These are phyloP conservation scores for Megathymus violae DNA, from an alignment of 1,140 invertebrate species.

Conservation along the genomic window DNA sequence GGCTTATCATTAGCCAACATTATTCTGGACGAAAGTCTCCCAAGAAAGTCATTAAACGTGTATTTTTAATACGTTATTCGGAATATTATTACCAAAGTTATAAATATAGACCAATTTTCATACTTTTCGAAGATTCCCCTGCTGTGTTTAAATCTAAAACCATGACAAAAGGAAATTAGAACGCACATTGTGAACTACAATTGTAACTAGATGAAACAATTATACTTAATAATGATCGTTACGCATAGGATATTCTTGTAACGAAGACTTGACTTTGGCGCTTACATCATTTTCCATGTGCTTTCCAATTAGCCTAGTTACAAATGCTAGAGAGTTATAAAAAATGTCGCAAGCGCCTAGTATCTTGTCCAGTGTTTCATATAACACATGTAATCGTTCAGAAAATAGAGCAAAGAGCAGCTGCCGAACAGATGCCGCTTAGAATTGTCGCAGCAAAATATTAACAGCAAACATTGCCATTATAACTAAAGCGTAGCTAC, in stretches of 20 bases:
- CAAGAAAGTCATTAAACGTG: too few relatives aligned
- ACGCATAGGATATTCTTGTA: neutral
- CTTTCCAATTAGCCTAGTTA: neutral
- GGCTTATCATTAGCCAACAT: too few relatives aligned
- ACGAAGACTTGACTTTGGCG: neutral
- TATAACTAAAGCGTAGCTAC: constrained; percentile 30
- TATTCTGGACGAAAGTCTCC: too few relatives aligned
- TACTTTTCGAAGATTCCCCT: constrained; percentile 13
- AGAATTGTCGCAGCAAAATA: constrained; percentile 52
- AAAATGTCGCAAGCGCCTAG: constrained; percentile 14
- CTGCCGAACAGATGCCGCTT: constrained; percentile 59
- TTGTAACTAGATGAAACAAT: constrained; percentile 29
- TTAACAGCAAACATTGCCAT: constrained; percentile 47
- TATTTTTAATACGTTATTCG: too few relatives aligned
- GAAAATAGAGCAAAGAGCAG: constrained; percentile 48
- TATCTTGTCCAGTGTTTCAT: constrained; percentile 15
- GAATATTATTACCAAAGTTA: too few relatives aligned
- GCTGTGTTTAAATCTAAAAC: constrained; percentile 17
- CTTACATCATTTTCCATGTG: constrained; percentile 1
- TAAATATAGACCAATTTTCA: too few relatives aligned
- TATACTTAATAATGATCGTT: neutral
- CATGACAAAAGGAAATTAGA: constrained; percentile 26
- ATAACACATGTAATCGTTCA: constrained; percentile 45
- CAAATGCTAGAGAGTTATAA: neutral
- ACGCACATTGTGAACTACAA: constrained; percentile 12